These are phyloP conservation scores for Promerops cafer DNA, from an alignment of 2,113 vertebrate species.

Conservation along the genomic window DNA sequence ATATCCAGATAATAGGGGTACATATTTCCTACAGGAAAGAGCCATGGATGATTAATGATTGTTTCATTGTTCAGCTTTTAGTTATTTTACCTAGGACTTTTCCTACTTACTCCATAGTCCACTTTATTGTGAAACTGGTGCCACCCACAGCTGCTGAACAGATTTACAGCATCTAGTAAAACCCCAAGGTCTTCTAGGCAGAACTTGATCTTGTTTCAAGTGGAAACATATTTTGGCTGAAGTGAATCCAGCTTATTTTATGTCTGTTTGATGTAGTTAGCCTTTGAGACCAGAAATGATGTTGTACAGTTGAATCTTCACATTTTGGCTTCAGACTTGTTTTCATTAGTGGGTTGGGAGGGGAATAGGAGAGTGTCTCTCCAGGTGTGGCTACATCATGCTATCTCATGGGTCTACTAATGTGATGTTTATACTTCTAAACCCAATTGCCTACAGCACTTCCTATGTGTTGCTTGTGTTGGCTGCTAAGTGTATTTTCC, in stretches of 20 bases:
- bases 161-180: conserved; percentile 54
- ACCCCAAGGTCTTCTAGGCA: conserved; percentile 21
- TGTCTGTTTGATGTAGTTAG: conserved; percentile 46
- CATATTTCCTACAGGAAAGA: conserved; percentile 72
- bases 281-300: conserved; percentile 46
- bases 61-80: conserved; percentile 68
- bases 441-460: conserved; percentile 81
- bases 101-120: conserved; percentile 26
- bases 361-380: conserved; percentile 64
- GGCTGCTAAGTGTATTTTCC: conserved; percentile 78
- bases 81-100: conserved; percentile 66
- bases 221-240: conserved; percentile 57
- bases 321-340: conserved; percentile 61
- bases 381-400: conserved; percentile 72
- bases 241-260: conserved; percentile 44
- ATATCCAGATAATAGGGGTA: conserved; percentile 40
- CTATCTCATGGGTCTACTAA: conserved; percentile 75
- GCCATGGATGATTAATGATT: conserved; percentile 64
- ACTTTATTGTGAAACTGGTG: conserved; percentile 46
- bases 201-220: conserved; percentile 53
- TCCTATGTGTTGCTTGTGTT: conserved; percentile 85
- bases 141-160: conserved; percentile 61
- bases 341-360: conserved; percentile 62
- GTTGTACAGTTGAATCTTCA: conserved; percentile 39
- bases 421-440: conserved; percentile 74